Percentiles rank a stretch among this genome's conserved stretches.
These are phyloP conservation scores for Euphydryas editha DNA, from an alignment of 2,888 invertebrate species.

Conservation along the genomic window DNA sequence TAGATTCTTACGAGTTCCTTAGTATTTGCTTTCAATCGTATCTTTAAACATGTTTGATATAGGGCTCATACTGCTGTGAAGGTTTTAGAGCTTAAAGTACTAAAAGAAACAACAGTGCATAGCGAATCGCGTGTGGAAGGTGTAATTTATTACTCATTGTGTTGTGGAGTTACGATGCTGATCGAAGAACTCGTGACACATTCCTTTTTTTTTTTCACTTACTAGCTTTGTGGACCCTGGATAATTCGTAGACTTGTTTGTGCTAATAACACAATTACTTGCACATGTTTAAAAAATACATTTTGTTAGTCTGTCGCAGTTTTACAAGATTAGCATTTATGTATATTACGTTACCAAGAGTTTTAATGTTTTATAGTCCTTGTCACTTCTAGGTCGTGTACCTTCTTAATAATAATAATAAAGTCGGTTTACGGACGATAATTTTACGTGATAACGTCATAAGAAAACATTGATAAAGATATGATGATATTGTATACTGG, in stretches of 20 bases:
- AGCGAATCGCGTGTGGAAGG: slow-evolving; percentile 27
- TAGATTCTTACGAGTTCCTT: slow-evolving; percentile 2
- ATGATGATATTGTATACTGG: no score
- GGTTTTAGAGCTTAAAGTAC: slow-evolving; percentile 2
- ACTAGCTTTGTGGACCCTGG: neutral
- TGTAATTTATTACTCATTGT: slow-evolving; percentile 29
- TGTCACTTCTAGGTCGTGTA: no score
- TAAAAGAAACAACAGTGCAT: slow-evolving; percentile 27
- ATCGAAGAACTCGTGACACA: slow-evolving; percentile 15
- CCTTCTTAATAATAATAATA: no score
- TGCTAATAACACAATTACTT: neutral
- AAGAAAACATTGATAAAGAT: no score
- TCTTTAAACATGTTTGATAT: neutral
- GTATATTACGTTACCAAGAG: no score
- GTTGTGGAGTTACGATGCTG: slow-evolving; percentile 11
- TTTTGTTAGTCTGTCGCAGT: no score
- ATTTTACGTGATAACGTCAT: no score
- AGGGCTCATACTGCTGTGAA: slow-evolving; percentile 13
- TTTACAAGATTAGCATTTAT: no score
- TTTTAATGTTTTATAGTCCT: no score
- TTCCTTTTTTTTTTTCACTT: slow-evolving; percentile 4
- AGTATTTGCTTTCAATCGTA: neutral
- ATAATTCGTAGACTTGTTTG: neutral
- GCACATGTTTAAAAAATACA: no score
- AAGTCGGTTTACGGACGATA: no score